These are phyloP conservation scores for Eciton burchellii DNA, from an alignment of 1,140 invertebrate species.

Conservation along the genomic window DNA sequence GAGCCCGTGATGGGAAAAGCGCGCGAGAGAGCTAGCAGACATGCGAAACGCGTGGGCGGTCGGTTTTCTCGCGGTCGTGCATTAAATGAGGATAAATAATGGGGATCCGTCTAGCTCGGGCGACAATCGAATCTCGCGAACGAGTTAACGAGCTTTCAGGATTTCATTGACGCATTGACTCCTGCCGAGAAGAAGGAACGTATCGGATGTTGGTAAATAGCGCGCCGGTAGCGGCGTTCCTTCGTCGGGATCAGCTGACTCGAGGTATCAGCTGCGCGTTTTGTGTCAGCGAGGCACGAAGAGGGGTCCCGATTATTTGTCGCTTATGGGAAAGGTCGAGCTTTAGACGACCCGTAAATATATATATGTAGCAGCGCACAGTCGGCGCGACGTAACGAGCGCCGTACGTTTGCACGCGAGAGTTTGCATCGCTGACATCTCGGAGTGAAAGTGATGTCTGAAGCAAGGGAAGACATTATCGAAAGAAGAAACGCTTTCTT, in stretches of 20 bases:
- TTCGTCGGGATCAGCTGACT: constrained; percentile 64
- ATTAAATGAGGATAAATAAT: no score
- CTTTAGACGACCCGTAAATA: constrained; percentile 18
- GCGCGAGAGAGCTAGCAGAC: neutral
- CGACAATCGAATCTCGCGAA: neutral
- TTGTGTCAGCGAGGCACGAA: constrained; percentile 32
- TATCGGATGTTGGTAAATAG: neutral
- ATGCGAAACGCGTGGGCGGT: no score
- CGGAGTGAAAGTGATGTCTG: constrained; percentile 3
- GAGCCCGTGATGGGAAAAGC: neutral
- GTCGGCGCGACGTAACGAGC: neutral
- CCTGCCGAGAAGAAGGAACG: no score
- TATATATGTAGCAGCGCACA: neutral
- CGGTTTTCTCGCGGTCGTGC: no score
- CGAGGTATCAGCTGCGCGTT: constrained; percentile 66
- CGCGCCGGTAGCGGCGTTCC: constrained; percentile 7
- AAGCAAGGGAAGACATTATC: neutral
- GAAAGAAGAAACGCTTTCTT: no score
- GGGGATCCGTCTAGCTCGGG: no score
- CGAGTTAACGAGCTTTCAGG: no score
- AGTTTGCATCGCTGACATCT: neutral
- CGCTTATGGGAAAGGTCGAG: constrained; percentile 14
- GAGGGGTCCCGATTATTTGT: constrained; percentile 56
- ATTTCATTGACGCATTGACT: no score
- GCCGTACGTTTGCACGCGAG: neutral